Evolutionary conservation across 2,888 invertebrate species (phyloP).

Genomic region (Melieria picta): DNA sequence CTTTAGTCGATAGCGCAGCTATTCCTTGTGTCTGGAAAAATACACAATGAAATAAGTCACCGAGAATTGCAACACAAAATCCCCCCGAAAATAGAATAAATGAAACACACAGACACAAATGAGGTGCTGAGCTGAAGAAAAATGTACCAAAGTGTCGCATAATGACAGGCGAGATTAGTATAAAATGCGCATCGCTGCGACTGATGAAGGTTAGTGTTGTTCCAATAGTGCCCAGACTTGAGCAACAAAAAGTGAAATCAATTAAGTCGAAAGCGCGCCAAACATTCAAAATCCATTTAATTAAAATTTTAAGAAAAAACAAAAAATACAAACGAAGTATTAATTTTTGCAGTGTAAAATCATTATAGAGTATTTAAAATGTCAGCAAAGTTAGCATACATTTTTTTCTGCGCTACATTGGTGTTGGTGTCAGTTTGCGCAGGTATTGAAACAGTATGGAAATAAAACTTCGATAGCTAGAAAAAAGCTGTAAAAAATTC

Average conservation of each 20-base stretch:
- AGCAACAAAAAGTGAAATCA: background rate
- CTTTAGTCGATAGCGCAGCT: too few species aligned
- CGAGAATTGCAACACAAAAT: too few species aligned
- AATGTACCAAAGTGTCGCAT: background rate
- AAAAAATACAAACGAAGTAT: too few species aligned
- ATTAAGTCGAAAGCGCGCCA: background rate
- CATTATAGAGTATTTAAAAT: background rate
- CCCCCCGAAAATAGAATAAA: too few species aligned
- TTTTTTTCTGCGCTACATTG: background rate
- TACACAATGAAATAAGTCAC: too few species aligned
- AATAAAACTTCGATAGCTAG: background rate
- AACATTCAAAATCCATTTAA: too few species aligned
- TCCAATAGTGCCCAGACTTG: background rate
- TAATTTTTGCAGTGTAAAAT: too few species aligned
- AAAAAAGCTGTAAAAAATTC: background rate
- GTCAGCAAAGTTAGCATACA: background rate
- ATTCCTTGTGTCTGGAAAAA: too few species aligned
- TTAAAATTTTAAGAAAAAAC: too few species aligned
- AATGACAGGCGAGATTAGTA: constrained; percentile 12
- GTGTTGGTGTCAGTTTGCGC: background rate
- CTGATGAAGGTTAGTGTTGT: constrained; percentile 9
- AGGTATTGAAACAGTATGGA: background rate
- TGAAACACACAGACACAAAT: too few species aligned
- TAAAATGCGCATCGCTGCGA: background rate
- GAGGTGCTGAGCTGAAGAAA: too few species aligned